Base-by-base conservation (phyloP, 2,113 vertebrate genomes). In the Cololabis saira region DNA sequence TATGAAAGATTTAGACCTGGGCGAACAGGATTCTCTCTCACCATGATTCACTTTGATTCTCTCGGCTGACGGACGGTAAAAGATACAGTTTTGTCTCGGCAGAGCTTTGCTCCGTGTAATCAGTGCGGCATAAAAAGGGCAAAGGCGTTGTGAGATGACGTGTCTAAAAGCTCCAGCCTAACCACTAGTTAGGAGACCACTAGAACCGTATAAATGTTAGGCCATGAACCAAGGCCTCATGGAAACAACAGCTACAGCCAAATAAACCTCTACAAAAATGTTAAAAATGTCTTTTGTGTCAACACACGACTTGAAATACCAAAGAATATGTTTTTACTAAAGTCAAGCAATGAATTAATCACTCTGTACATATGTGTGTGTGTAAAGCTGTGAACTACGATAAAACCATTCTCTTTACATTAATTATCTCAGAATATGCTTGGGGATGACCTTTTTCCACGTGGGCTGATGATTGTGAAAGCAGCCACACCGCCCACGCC, bases 371-470 rank as follows among this genome's bases (percentile, higher is more conserved):
- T 47, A 48, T 19, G 37, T 14, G 9, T 72, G 3, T 0, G 27
- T 27, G 4, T 51, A 40, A 70, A 77, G 65, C 13, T 61, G 55
- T 62, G 68, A 64, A n/a, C 13, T 22, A 14, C 55, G 55, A 49
- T 48, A 56, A 33, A 73, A 48, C 22, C 24, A 42, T 16, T 45
- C 8, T 27, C 21, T 73, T 44, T 30, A 57, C 58, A 27, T 48
- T 41, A 60, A 67, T 53, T 17, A 22, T 60, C 68, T 81, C 50
- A 79, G 69, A 41, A 48, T 76, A 51, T 61, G 62, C 65, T 53
- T 40, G 70, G 89, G 80, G 86, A 83, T 74, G 68, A 87, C 84
- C 85, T 90, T 89, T 83, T 86, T 84, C 79, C 76, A 59, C 42
- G 69, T 21, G 13, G 45, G 66, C 67, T 57, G 56, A 67, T 89